Base-by-base conservation (phyloP, 2,888 invertebrate genomes). In the Parapristionchus giblindavisi region DNA sequence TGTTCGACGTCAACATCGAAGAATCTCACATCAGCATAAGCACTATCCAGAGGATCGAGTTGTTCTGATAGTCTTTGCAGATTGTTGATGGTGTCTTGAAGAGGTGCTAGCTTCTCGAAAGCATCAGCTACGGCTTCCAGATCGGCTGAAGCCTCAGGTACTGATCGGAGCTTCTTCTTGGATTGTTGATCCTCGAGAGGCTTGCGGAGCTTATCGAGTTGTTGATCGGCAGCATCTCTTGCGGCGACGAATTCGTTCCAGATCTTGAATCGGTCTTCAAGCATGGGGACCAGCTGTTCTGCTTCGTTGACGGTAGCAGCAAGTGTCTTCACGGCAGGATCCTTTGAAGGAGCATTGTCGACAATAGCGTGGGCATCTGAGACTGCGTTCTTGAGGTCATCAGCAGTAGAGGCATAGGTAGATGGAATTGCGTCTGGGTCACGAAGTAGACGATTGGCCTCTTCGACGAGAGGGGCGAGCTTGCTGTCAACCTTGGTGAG, bases 1-100 rank as follows among this genome's bases (percentile, higher is more conserved):
- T 85, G 81, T 60, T 85, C 83, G 54, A 80, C 76, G 58, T 85
- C 83, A 11, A 81, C 81, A 61, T 85, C 82, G 66, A 81, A 76
- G 79, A 84, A 85, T 43, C 85, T 81, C 8, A 81, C 78, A 27
- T 85, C 85, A 36, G 82, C 80, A 58, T 78, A 76, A 27, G 77
- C 82, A 43, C 76, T 78, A 61, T 80, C 85, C 51, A 83, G 79
- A 68, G 83, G 83, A 43, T 65, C 65, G 65, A 65, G 65, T 43
- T 43, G 65, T 43, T 65, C 65, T n/a, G 65, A 65, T 21, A 65
- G 65, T 40, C 77, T 76, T 76, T 83, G 81, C 77, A 85, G 77
- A 52, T 77, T 75, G 58, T 52, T 58, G 40, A 78, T 78, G 51
- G 77, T 78, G 51, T 71, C 77, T 54, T 77, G 75, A 40, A 81